phyloP scores from a whole-genome alignment of 2,888 invertebrate species.

The Coecobrya sp. region DNA sequence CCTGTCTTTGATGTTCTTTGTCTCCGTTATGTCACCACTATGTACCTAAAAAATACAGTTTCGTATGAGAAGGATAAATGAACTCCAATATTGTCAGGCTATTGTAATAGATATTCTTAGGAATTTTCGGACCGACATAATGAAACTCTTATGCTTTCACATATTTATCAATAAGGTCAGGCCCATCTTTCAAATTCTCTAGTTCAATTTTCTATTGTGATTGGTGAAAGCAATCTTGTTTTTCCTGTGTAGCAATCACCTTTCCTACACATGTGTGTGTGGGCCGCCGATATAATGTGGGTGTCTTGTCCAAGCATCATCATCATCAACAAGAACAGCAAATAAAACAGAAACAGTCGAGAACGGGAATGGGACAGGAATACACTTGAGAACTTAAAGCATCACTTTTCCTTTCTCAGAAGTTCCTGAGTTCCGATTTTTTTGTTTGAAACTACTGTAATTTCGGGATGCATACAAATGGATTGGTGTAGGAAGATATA shows the following conservation, averaged over 20 bases:
- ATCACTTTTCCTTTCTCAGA: conserved; percentile 7
- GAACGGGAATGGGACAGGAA: neutral
- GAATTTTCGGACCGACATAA: neutral
- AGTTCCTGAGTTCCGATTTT: conserved; percentile 12
- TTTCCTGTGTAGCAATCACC: neutral
- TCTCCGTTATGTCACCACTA: conserved; percentile 1
- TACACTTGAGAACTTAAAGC: conserved; percentile 55
- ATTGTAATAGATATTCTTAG: neutral
- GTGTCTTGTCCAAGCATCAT: neutral
- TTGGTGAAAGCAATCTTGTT: neutral
- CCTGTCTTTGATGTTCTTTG: conserved; percentile 11
- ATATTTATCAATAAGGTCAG: conserved; percentile 56
- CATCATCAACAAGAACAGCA: neutral
- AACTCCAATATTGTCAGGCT: neutral
- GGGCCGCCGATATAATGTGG: too few species aligned
- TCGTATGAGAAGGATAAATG: conserved; percentile 16
- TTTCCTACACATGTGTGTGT: too few species aligned
- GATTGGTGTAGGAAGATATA: neutral
- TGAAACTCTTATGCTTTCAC: neutral
- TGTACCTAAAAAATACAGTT: conserved; percentile 11
- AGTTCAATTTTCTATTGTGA: neutral
- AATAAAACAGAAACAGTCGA: neutral
- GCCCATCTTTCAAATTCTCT: conserved; percentile 3
- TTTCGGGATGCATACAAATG: conserved; percentile 52
- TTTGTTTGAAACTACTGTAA: conserved; percentile 27